These are phyloP conservation scores for Arctia plantaginis DNA, from an alignment of 2,888 invertebrate genomes.

Conservation along the genomic window DNA sequence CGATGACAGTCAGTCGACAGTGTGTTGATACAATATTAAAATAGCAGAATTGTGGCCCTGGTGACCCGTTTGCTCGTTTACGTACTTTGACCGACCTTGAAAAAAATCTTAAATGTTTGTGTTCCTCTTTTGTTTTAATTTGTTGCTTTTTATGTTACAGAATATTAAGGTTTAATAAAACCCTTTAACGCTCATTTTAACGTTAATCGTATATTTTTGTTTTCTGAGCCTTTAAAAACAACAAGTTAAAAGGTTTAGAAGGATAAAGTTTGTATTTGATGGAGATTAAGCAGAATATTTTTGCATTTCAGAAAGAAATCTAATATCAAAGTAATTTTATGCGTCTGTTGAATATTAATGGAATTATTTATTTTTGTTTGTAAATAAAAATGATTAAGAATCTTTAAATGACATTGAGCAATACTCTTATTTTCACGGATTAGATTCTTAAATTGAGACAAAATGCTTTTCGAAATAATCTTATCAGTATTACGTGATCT, in stretches of 20 bases:
- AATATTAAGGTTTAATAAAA: background rate
- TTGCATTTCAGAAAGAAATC: background rate
- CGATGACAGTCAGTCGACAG: no score
- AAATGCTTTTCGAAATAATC: no score
- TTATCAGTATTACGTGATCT: no score
- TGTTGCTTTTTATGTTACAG: background rate
- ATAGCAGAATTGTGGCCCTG: no score
- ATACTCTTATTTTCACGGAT: background rate
- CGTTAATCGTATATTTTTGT: background rate
- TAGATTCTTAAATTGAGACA: no score
- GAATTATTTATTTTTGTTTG: background rate
- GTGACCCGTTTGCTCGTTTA: no score
- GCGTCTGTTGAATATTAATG: background rate
- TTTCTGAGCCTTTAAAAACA: slow-evolving; percentile 7
- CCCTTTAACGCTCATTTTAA: background rate
- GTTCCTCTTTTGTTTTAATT: background rate
- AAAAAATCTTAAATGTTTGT: background rate
- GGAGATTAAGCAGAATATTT: slow-evolving; percentile 10
- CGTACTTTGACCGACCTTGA: background rate
- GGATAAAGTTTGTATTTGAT: background rate
- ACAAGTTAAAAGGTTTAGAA: background rate
- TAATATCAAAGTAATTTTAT: background rate
- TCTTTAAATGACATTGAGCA: background rate
- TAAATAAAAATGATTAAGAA: background rate
- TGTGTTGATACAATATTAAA: no score